Percentiles rank a stretch among this genome's conserved stretches.
Conservation (phyloP, 2,888 invertebrate species). For the Dryobota labecula region DNA sequence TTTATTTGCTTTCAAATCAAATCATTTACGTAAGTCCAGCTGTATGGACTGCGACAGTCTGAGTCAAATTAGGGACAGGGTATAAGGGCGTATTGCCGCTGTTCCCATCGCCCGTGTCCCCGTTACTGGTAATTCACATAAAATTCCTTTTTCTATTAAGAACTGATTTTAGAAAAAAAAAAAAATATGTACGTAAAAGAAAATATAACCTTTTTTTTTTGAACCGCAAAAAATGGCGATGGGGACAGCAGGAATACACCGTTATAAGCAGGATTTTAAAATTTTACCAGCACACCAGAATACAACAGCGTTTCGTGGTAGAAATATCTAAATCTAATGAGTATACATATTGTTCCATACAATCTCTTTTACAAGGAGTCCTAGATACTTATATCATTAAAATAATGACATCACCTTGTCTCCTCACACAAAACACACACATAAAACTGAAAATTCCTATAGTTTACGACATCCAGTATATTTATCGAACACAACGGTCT, state of each 20-base stretch:
- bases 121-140: too few species aligned
- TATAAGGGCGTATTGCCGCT: too few species aligned
- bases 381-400: too few species aligned
- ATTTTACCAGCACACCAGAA: not conserved
- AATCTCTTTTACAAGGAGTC: not conserved
- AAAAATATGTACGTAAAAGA: too few species aligned
- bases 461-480: constrained; percentile 1
- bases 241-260: too few species aligned
- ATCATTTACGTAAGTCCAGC: too few species aligned
- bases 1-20: too few species aligned
- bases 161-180: too few species aligned
- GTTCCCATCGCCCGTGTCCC: too few species aligned
- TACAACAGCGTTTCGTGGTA: not conserved
- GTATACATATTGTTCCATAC: not conserved
- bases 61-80: not conserved
- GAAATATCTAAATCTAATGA: not conserved
- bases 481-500: not conserved
- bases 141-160: too few species aligned
- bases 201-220: too few species aligned
- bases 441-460: constrained; percentile 8
- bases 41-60: not conserved
- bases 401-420: not conserved
- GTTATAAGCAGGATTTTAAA: not conserved
- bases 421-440: not conserved
- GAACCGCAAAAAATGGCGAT: too few species aligned